These are phyloP conservation scores for Drosophila orosa DNA, from an alignment of 1,140 invertebrate genomes.

Conservation along the genomic window DNA sequence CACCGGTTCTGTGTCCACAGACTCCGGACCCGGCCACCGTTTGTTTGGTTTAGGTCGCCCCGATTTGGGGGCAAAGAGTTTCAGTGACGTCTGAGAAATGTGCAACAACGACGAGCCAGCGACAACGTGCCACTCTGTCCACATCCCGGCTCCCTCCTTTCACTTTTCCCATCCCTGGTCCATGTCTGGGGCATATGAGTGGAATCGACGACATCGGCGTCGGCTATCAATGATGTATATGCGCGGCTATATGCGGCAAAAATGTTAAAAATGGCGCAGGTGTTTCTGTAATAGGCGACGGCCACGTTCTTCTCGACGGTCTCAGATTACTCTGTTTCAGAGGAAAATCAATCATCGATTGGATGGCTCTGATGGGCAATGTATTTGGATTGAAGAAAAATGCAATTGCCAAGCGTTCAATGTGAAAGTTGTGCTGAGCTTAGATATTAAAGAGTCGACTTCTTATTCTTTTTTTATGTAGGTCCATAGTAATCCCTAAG, in stretches of 20 bases:
- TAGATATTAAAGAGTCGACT: too few relatives aligned
- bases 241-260: slow-evolving; percentile 73
- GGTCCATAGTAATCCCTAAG: not conserved
- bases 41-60: slow-evolving; percentile 28
- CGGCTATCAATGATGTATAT: slow-evolving; percentile 77
- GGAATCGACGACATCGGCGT: slow-evolving; percentile 55
- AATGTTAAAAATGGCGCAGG: slow-evolving; percentile 80
- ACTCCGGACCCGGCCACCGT: slow-evolving; percentile 35
- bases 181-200: slow-evolving; percentile 66
- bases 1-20: slow-evolving; percentile 26
- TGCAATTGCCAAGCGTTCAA: not conserved
- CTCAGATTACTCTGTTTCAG: slow-evolving; percentile 59
- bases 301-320: slow-evolving; percentile 42
- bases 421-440: not conserved
- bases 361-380: slow-evolving; percentile 21
- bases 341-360: slow-evolving; percentile 65
- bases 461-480: too few relatives aligned
- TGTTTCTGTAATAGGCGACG: slow-evolving; percentile 53
- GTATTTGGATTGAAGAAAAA: slow-evolving; percentile 11
- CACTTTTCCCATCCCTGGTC: not conserved
- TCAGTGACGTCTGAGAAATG: slow-evolving; percentile 78
- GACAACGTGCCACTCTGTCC: slow-evolving; percentile 54
- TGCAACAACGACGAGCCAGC: slow-evolving; percentile 67
- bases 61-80: slow-evolving; percentile 56
- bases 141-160: not conserved